phyloP scores from a whole-genome alignment of 2,113 vertebrate genomes.

The Rhadina sibilatrix region DNA sequence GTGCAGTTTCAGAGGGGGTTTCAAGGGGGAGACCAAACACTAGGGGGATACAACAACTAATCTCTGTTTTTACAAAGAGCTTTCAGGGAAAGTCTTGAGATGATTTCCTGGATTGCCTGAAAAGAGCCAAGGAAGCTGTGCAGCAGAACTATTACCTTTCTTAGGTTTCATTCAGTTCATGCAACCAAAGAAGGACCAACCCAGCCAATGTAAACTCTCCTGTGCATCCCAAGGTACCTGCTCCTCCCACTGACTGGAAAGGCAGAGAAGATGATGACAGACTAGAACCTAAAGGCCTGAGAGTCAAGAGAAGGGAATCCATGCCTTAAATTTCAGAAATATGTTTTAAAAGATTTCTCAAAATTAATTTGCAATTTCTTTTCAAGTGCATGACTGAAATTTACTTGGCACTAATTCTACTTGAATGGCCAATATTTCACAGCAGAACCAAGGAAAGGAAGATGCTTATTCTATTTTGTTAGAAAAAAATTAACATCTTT shows the following conservation, averaged over 20 bases:
- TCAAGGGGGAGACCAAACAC: too few relatives aligned
- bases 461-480: background rate
- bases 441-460: background rate
- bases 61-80: background rate
- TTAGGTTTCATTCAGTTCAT: background rate
- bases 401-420: background rate
- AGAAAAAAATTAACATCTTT: background rate
- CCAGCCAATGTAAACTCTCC: background rate
- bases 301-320: background rate
- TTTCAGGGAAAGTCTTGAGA: background rate
- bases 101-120: background rate
- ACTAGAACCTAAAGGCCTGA: too few relatives aligned
- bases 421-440: background rate
- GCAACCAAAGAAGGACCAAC: background rate
- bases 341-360: background rate
- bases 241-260: background rate
- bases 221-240: accelerated
- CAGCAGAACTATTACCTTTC: background rate
- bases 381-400: background rate
- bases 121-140: background rate
- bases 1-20: too few relatives aligned
- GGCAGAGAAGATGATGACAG: background rate
- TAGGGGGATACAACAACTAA: too few relatives aligned
- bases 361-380: background rate
- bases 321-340: background rate